Evolutionary conservation across 2,888 invertebrate species (phyloP), one percentile per base, ranked within the genome.

Genomic region (Ecliptopera silaceata): DNA sequence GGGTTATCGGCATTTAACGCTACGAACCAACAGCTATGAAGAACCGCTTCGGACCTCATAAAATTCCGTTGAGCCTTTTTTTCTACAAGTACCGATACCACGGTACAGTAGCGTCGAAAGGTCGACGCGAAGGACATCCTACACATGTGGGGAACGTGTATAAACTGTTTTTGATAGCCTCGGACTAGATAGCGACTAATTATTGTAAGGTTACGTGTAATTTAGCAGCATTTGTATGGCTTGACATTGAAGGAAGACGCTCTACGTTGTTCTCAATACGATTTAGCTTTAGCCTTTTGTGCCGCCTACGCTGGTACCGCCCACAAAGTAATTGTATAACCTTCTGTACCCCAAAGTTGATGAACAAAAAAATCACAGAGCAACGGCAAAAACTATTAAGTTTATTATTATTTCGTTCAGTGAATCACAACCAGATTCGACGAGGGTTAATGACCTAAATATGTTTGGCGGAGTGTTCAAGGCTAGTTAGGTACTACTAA

Each of bases 391-490:
- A 91, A 91, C 87, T 86, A 81, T 84, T 85, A 78, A 77, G 82
- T 86, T 84, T 87, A 88, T 86, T 87, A 88, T 88, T 86, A 89
- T 88, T 88, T 82, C 85, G 86, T 82, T 86, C 86, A 83, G 86
- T 91, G 91, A 91, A 89, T 91, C 91, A 90, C 86, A 85, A 86
- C 84, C 84, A 87, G 88, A 90, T 88, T 90, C 84, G 86, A 84
- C 77, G 75, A 86, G 88, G 91, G 91, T 91, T 85, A 90, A 88
- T 88, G 88, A 90, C 91, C 91, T 77, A 88, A 88, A 89, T 89
- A 82, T 86, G 86, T 85, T 88, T 84, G 82, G 86, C 83, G 77
- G 83, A 86, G 78, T 85, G 78, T 84, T 88, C 91, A 91, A 91
- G 91, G 91, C 87, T 88, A 87, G 66, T 68, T 48, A 36, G 36